Base-by-base conservation (phyloP, 1,140 invertebrate species). In the Danaus plexippus region DNA sequence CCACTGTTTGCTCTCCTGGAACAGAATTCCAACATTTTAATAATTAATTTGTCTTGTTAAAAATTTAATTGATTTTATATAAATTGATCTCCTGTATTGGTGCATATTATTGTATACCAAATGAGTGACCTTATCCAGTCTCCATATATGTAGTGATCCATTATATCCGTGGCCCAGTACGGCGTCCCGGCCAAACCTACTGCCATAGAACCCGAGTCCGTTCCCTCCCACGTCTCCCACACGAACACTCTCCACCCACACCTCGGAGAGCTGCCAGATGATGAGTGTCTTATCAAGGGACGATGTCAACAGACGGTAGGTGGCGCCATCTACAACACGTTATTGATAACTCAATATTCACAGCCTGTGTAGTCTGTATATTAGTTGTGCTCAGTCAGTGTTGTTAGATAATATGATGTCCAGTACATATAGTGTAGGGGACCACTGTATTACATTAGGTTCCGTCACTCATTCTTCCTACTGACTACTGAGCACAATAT, bases 231-330 rank as follows among this genome's bases (percentile, higher is more conserved):
- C 94, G 87, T 97, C 92, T 47, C 95, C 97, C 53, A 95, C 90
- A 55, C 94, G 87, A 3, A 93, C 89, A 63, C 90, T 89, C 79
- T 98, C 97, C 43, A 93, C 85, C 97, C 97, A 99, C 41, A 96
- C 88, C 1, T 90, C 92, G 8, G 66, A 66, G 0, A 90, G 90
- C 61, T 92, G 89, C 98, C 98, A 99, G 40, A 99, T 88, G 12
- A 99, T 94, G 71, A 98, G 91, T 1, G 95, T 95, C 81, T 98
- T 98, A 81, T 99, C 98, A 71, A 98, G 92, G 0, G 96, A 98
- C 13, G 94, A 92, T 0, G 97, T 97, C 1, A 98, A 83, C n/a
- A 98, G 77, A 57, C 90, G 89, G 44, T 90, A 77, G 0, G 76
- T 76, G 61, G 72, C 22, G 5, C 22, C 22, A 5, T 32, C 22